A percentile compares a stretch with the other conserved stretches of the same genome.
Conservation (phyloP, 2,888 invertebrate species). For the Tillus elongatus region DNA sequence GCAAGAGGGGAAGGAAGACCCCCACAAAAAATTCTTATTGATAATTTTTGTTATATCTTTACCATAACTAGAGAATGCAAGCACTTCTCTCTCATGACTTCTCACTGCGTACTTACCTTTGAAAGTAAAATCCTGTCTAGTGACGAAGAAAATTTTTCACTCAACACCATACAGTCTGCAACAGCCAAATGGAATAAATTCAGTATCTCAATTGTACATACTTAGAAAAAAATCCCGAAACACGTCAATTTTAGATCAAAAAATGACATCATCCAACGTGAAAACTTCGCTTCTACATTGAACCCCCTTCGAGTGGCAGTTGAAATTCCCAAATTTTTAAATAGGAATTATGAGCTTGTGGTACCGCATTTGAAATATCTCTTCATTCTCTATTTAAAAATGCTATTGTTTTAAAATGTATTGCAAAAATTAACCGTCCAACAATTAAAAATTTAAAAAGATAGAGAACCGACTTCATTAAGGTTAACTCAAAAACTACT, state of each 20-base stretch:
- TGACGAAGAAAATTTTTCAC: not conserved
- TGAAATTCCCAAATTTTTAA: conserved; percentile 1
- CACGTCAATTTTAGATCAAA: conserved; percentile 2
- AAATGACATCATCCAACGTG: conserved; percentile 1
- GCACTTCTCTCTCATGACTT: no score
- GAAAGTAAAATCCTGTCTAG: no score
- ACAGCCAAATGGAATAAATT: conserved; percentile 1
- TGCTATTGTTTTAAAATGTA: not conserved
- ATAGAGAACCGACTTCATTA: no score
- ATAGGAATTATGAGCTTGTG: conserved; percentile 1
- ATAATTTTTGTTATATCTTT: no score
- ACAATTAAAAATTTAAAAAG: not conserved
- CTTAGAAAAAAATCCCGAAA: conserved; percentile 1
- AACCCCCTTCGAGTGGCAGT: conserved; percentile 2
- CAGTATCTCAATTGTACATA: not conserved
- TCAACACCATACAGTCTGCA: not conserved
- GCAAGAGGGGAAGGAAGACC: no score
- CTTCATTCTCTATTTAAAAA: not conserved
- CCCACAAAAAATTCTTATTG: no score
- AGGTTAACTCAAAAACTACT: no score
- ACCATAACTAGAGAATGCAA: no score
- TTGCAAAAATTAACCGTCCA: conserved; percentile 3
- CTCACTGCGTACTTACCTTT: no score
- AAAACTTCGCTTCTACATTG: not conserved
- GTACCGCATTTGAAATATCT: not conserved